Evolutionary conservation across 2,113 vertebrate genomes (phyloP).

Genomic region (Ivindomyrus marchei): DNA sequence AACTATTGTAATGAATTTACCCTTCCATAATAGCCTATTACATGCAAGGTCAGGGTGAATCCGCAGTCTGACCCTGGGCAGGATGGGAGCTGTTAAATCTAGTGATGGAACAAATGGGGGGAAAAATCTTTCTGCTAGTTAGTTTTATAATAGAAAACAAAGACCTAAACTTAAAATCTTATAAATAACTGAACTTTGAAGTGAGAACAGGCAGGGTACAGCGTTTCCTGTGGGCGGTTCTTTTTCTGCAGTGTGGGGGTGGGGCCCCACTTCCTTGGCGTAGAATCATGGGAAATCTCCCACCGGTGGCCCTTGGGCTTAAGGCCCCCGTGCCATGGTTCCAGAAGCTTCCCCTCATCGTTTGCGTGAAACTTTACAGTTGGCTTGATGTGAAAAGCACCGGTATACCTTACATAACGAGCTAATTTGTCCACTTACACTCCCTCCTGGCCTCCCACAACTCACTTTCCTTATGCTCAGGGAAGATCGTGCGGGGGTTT

Average conservation of each 20-base stretch:
- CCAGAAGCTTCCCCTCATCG: neutral
- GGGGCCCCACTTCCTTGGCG: neutral
- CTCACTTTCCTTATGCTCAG: neutral
- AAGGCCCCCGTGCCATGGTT: neutral
- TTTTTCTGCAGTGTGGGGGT: neutral
- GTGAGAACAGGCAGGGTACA: neutral
- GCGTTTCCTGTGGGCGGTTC: neutral
- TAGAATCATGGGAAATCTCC: neutral
- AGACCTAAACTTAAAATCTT: neutral
- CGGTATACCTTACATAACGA: neutral
- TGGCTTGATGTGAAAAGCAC: neutral
- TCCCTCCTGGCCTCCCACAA: neutral
- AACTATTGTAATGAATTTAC: neutral
- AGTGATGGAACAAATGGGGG: neutral
- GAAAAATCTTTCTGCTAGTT: neutral
- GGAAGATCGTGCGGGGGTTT: neutral
- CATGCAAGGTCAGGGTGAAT: neutral
- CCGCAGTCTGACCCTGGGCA: neutral
- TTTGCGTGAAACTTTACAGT: neutral
- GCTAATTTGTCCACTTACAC: neutral
- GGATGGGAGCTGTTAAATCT: neutral
- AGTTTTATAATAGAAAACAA: neutral
- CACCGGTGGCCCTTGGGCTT: neutral
- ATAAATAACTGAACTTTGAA: neutral
- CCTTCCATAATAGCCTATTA: neutral